A percentile compares a stretch with the other conserved stretches of the same genome.
Conservation (phyloP, 1,140 invertebrate genomes). For the Atta texana region DNA sequence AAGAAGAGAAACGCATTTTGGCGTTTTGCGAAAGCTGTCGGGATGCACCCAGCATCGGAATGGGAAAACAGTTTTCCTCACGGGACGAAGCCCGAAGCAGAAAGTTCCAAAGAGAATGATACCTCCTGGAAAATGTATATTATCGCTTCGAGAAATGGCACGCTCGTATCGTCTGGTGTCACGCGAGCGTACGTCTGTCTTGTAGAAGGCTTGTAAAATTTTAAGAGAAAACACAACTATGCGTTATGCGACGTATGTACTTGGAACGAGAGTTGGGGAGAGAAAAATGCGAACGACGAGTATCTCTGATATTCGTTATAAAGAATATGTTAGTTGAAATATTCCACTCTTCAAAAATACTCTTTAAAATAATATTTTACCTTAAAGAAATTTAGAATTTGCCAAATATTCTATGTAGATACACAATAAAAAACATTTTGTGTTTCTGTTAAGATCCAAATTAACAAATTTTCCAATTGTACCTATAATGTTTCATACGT, state of each 20-base stretch:
- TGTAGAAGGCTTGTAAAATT: slow-evolving; percentile 30
- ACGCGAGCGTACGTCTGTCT: slow-evolving; percentile 18
- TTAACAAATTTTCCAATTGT: too few relatives aligned
- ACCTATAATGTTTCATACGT: neutral
- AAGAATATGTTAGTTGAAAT: neutral
- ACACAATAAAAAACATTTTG: too few relatives aligned
- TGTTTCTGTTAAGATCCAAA: too few relatives aligned
- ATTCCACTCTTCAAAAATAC: too few relatives aligned
- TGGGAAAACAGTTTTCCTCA: slow-evolving; percentile 42
- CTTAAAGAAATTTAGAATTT: neutral
- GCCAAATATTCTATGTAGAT: neutral
- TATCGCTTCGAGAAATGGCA: slow-evolving; percentile 52
- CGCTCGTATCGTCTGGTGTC: slow-evolving; percentile 41
- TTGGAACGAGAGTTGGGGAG: neutral
- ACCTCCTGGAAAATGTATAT: slow-evolving; percentile 43
- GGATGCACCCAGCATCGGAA: slow-evolving; percentile 5
- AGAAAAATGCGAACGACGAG: slow-evolving; percentile 9
- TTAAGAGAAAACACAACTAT: slow-evolving; percentile 34
- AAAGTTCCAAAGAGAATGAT: slow-evolving; percentile 15
- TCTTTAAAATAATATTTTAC: neutral
- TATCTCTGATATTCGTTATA: neutral
- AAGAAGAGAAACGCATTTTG: slow-evolving; percentile 63
- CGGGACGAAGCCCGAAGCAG: slow-evolving; percentile 40
- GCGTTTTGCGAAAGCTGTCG: slow-evolving; percentile 26
- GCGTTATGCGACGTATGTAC: neutral